Evolutionary conservation across 2,888 invertebrate genomes (phyloP).

Genomic region (Coenonympha glycerion): DNA sequence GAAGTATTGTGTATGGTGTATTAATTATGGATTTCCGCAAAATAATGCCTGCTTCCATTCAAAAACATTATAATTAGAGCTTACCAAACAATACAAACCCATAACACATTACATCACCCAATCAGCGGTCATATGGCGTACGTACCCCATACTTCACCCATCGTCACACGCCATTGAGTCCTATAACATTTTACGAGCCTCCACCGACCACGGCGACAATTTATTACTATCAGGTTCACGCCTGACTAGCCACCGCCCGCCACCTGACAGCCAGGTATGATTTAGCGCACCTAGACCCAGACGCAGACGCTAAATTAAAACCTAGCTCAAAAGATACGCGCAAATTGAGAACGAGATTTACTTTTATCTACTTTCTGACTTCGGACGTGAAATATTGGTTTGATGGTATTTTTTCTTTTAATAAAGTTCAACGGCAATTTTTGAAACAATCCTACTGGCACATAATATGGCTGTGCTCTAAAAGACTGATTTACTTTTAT

Average conservation of each 20-base stretch:
- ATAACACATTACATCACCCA: constrained; percentile 12
- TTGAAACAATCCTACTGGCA: no score
- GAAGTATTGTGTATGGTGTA: no score
- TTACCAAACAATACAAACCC: neutral
- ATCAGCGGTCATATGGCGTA: constrained; percentile 20
- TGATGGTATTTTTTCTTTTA: no score
- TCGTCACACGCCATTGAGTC: constrained; percentile 44
- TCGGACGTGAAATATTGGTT: no score
- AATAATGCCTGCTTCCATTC: no score
- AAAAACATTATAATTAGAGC: neutral
- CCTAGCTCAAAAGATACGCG: constrained; percentile 30
- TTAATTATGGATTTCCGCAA: no score
- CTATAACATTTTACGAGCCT: constrained; percentile 38
- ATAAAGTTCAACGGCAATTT: no score
- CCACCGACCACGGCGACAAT: constrained; percentile 40
- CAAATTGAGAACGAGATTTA: constrained; percentile 19
- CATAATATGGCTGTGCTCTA: no score
- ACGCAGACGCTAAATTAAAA: constrained; percentile 52
- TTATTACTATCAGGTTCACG: constrained; percentile 60
- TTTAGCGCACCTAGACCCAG: constrained; percentile 47
- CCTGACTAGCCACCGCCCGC: constrained; percentile 40
- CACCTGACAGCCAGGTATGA: constrained; percentile 47
- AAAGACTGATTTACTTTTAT: no score
- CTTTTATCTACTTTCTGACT: neutral
- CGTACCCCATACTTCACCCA: constrained; percentile 23